Base-by-base conservation (phyloP, 2,888 invertebrate genomes). In the Monoplex corrugatus region DNA sequence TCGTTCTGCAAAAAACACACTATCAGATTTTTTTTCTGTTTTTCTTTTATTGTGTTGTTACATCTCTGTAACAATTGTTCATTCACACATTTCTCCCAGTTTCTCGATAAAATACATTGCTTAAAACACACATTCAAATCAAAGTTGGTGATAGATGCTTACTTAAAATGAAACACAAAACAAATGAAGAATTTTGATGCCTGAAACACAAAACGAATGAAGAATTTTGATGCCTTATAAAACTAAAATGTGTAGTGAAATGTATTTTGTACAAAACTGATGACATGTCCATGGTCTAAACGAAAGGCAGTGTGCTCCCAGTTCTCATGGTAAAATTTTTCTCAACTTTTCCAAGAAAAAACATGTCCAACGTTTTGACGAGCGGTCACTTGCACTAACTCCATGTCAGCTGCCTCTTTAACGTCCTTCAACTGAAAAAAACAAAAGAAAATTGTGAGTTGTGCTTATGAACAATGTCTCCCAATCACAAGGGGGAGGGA, bases 391-490 rank as follows among this genome's bases (percentile, higher is more conserved):
- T 57, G 35, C 68, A 44, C 83, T 40, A 38, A 84, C 43, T 35
- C 63, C 23, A 35, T 75, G 57, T 35, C 68, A 38, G 40, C 43
- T 83, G 40, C 45, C 28, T 68, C 40, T 84, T 86, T 87, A 91
- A 50, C 91, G 90, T 84, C 91, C 91, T 68, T 91, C 91, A 91
- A 91, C 91, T 91, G 91, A 13, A 89, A 89, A 75, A 35, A 23
- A 63, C 84, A 82, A 86, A 85, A 57, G 75, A 2, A 72, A 80
- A 89, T 45, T 85, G 35, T 6, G 63, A 50, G 85, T 28, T 8
- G 19, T 40, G 32, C 35, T 23, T 16, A 78, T 3, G 23, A 78
- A 83, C 38, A 19, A 0, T 38, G 16, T n/a, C 35, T 13, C 28
- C 57, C 35, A 23, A n/a, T 32, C 44, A 63, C 43, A 40, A n/a